Base-by-base conservation (phyloP, 2,888 invertebrate species). In the Eristalinus aeneus region DNA sequence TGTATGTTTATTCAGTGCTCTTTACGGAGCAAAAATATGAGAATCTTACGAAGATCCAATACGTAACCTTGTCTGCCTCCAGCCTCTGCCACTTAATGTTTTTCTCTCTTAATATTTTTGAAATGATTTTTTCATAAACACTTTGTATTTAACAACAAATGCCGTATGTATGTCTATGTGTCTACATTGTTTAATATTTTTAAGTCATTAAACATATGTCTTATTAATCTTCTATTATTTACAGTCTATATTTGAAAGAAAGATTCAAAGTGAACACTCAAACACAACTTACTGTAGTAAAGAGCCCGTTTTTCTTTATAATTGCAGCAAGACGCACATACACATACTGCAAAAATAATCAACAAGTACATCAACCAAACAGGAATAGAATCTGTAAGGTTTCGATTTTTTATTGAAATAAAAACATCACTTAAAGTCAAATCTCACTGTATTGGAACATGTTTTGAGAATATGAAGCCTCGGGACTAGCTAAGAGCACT, bases 241-340 rank as follows among this genome's bases (percentile, higher is more conserved):
- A 16, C 16, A 16, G 16, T 46, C 16, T 46, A 16, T 16, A 16
- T 16, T 46, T 16, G 16, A 16, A 16, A 16, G 16, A 6, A n/a
- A 46, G 6, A 46, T 16, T 16, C 46, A 46, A n/a, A n/a, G 4
- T 8, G 16, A 8, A 6, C 16, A 5, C n/a, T 16, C 12, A 34
- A 32, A 31, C 31, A 60, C 20, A 11, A 81, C 81, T 82, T 63
- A 82, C 82, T 77, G 36, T 58, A 16, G 22, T 82, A 82, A n/a
- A 60, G 3, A n/a, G 63, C 46, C 68, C 68, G 22, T 8, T 16
- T 39, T 2, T 27, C 27, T 31, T 72, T 23, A 11, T 36, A 53
- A 27, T 23, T 56, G 31, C 77, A 77, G 22, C 61, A 56, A 6
- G 61, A 71, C 11, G 77, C 63, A n/a, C 72, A 82, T 4, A 73